Evolutionary conservation across 2,113 vertebrate species (phyloP), one percentile per base, ranked within the genome.

Genomic region (Neogale vison): DNA sequence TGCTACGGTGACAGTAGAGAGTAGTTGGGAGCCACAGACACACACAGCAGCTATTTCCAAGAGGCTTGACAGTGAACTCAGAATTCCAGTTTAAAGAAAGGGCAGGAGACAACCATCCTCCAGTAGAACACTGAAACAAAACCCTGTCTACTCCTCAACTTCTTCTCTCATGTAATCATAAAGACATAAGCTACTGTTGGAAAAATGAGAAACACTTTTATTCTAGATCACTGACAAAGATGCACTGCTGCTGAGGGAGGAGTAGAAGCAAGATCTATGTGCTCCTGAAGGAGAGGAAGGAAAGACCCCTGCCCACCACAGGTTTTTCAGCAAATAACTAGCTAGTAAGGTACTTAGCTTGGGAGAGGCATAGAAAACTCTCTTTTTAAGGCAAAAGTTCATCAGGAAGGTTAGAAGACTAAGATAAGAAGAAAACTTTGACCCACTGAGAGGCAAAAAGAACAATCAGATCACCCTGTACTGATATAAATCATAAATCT

Each of bases 1-100:
- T 23, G 15, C 6, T 59, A 5, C 4, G 20, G 8, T 29, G 36
- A 69, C 4, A 23, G 0, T 4, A 20, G 0, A 20, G 52, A 72
- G 23, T 17, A 67, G 57, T 21, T 47, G 42, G 7, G 14, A 76
- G 26, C 63, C 26, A 42, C 12, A 96, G 26, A 18, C 15, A 29
- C 13, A 18, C 1, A 3, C 4, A 20, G 61, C 9, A 39, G 4
- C 45, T n/a, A 6, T 50, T 21, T 71, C 9, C 80, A 36, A 3
- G 7, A 42, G 21, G 2, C 23, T 59, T 69, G 39, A 34, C 9
- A 18, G 11, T 14, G 29, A 11, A 29, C 3, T 82, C 31, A 17
- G 26, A 82, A 50, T 26, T 26, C 67, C 29, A 13, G 45, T 50
- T 63, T 59, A 55, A 92, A 52, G 29, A 80, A 76, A n/a, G 24